Evolutionary conservation across 2,888 invertebrate genomes (phyloP).

Genomic region (Diaphora mendica): DNA sequence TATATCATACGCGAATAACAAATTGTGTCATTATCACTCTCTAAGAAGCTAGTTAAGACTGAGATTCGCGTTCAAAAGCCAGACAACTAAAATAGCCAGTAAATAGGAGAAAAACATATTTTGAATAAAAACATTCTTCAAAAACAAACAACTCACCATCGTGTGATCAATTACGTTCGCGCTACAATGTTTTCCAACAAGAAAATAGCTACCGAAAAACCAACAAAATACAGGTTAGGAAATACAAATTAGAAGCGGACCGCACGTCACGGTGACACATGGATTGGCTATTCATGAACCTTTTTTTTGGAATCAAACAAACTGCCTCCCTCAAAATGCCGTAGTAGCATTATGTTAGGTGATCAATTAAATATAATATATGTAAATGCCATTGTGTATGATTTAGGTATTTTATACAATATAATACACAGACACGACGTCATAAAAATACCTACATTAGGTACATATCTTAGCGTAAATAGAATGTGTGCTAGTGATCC

Average conservation of each 20-base stretch:
- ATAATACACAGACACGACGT: neutral
- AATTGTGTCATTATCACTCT: no score
- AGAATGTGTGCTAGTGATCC: no score
- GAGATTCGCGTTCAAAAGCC: no score
- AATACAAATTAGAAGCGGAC: neutral
- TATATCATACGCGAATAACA: no score
- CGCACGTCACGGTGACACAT: neutral
- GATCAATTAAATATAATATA: slow-evolving; percentile 2
- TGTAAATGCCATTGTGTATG: neutral
- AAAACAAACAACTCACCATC: neutral
- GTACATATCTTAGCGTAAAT: neutral
- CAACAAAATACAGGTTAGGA: neutral
- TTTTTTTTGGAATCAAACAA: slow-evolving; percentile 1
- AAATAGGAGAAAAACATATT: no score
- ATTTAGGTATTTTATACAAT: neutral
- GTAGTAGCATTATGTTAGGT: neutral
- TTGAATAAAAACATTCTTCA: neutral
- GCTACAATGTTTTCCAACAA: neutral
- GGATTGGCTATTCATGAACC: slow-evolving; percentile 20
- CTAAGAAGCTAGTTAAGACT: no score
- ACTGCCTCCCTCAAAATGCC: neutral
- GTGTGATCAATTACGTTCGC: neutral
- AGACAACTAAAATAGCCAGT: no score
- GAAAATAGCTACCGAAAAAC: neutral
- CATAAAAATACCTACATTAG: neutral